Evolutionary conservation across 2,888 invertebrate species (phyloP), one percentile per base, ranked within the genome.

Genomic region (Leptopilina drosophilae): DNA sequence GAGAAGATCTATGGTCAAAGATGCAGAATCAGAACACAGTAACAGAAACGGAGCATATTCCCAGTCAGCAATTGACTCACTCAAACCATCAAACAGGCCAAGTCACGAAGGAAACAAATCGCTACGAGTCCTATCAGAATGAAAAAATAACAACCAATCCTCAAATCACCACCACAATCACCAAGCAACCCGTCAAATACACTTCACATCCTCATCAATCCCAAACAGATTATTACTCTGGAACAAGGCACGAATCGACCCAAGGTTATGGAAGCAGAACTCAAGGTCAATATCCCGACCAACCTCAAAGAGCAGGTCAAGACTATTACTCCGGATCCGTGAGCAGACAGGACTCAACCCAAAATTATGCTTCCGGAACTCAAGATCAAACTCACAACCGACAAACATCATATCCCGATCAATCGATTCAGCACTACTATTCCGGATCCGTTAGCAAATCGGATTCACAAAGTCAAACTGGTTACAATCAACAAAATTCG

Each of bases 1-100:
- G 56, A n/a, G 33, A 73, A 33, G 26, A 73, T 5, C n/a, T 73
- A 40, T 73, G 26, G 33, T 64, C 64, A 26, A 64, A 26, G 53
- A n/a, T 8, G 9, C 6, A 62, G 20, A 15, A 15, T 49, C 9
- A 49, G 11, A 49, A 7, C 46, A 20, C 67, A 67, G 20, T 42
- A 8, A 20, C n/a, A 9, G 62, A 62, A 15, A 15, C 62, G 0
- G 62, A 62, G 20, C 15, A 20, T 9, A 49, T 4, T 15, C 62
- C 62, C 6, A 59, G n/a, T 59, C 15, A 9, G 8, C 20, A 20
- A 0, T 20, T 59, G 5, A n/a, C n/a, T 15, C 62, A 62, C 1
- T 20, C 20, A 15, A 62, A 20, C 8, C 8, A 15, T 20, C 15
- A 59, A 5, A n/a, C 62, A 8, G 62, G 62, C 6, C 62, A 62